phyloP scores from a whole-genome alignment of 2,888 invertebrate genomes.

The Spialia ferax region DNA sequence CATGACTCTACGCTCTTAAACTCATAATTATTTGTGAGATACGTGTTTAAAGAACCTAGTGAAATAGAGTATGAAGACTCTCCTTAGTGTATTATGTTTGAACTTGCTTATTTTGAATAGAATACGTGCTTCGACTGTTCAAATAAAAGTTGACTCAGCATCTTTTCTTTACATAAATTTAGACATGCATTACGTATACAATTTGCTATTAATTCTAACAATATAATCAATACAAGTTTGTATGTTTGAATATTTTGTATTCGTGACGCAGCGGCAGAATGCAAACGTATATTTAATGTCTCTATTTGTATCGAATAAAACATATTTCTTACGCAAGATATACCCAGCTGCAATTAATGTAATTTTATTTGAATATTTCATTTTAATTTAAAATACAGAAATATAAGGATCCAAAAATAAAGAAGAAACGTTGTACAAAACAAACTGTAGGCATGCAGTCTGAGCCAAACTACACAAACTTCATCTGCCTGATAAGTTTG shows the following conservation, averaged over 20 bases:
- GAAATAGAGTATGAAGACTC: slow-evolving; percentile 11
- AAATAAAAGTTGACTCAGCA: neutral
- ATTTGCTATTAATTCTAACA: no score
- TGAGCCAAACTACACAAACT: slow-evolving; percentile 32
- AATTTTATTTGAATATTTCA: no score
- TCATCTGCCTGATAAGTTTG: slow-evolving; percentile 53
- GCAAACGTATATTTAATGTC: no score
- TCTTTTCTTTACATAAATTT: neutral
- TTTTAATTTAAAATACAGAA: no score
- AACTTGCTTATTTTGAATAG: neutral
- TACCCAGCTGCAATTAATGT: no score
- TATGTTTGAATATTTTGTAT: no score
- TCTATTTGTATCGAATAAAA: no score
- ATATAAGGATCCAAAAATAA: neutral
- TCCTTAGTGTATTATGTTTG: neutral
- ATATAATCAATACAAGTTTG: no score
- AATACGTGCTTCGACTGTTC: neutral
- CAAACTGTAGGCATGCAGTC: slow-evolving; percentile 6
- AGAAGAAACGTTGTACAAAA: neutral
- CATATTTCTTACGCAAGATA: no score
- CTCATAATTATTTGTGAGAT: slow-evolving; percentile 29
- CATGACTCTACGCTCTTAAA: slow-evolving; percentile 33
- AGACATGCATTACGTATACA: no score
- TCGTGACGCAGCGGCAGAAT: no score
- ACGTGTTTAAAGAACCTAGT: slow-evolving; percentile 24